Conservation (phyloP, 2,113 vertebrate species). For the Protobothrops flavoviridis region DNA sequence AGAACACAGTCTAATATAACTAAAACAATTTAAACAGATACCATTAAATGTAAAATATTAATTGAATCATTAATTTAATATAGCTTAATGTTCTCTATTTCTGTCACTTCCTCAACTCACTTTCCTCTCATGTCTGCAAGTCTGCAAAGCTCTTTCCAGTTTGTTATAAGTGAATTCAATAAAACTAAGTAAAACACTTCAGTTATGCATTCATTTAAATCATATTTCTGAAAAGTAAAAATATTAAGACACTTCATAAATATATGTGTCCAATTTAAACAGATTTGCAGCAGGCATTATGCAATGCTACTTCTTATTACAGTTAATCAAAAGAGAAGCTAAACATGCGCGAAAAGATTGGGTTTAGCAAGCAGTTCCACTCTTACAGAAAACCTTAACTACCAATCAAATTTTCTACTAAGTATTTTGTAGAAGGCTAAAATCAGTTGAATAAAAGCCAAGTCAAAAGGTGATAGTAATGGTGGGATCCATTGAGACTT, state of each 20-base stretch:
- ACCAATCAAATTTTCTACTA: background rate
- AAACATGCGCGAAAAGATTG: background rate
- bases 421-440: background rate
- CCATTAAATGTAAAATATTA: background rate
- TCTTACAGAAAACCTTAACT: background rate
- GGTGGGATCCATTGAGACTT: background rate
- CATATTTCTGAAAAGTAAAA: conserved; percentile 26
- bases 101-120: background rate
- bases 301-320: background rate
- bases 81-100: background rate
- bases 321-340: conserved; percentile 19
- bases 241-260: conserved; percentile 15
- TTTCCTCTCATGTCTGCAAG: background rate
- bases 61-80: background rate
- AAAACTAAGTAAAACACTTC: conserved; percentile 8
- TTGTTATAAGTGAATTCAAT: background rate
- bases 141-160: background rate
- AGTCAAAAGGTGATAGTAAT: background rate
- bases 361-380: background rate
- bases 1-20: background rate
- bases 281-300: conserved; percentile 6
- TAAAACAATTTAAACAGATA: background rate
- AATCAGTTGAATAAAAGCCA: background rate
- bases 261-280: conserved; percentile 7
- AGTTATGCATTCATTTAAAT: conserved; percentile 16